Evolutionary conservation across 2,113 vertebrate genomes (phyloP).

Genomic region (Nibea coibor): DNA sequence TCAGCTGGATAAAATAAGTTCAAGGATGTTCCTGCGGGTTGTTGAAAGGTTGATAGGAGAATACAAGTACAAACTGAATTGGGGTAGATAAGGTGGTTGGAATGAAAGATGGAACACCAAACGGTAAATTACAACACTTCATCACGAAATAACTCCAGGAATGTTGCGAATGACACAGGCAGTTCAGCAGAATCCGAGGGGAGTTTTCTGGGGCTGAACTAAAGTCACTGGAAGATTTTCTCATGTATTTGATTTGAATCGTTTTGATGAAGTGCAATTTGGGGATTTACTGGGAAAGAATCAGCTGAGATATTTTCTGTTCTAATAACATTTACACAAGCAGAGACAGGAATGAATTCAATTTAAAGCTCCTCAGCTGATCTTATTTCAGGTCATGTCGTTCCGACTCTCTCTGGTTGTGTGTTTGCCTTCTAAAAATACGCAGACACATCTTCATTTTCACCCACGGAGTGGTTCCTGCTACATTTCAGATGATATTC

Average conservation of each 20-base stretch:
- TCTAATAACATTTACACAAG: not conserved
- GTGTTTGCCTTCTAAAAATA: not conserved
- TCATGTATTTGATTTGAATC: not conserved
- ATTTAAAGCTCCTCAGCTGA: not conserved
- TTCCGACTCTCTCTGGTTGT: not conserved
- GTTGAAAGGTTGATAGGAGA: not conserved
- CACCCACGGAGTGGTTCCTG: not conserved
- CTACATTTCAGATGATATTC: not conserved
- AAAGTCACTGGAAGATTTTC: not conserved
- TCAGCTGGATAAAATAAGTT: not conserved
- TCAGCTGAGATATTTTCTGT: not conserved
- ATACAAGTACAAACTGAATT: not conserved
- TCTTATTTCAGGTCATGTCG: not conserved
- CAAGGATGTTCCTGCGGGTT: not conserved
- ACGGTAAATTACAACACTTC: constrained; percentile 8
- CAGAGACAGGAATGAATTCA: not conserved
- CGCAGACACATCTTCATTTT: not conserved
- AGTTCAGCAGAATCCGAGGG: not conserved
- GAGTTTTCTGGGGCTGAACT: not conserved
- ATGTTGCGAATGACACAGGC: not conserved
- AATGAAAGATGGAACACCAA: not conserved
- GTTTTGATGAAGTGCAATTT: not conserved
- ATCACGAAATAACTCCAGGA: constrained; percentile 18
- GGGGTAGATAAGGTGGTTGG: not conserved
- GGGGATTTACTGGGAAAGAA: not conserved